phyloP scores from a whole-genome alignment of 2,797 vertebrate genomes.

The Benthosema pterotum region DNA sequence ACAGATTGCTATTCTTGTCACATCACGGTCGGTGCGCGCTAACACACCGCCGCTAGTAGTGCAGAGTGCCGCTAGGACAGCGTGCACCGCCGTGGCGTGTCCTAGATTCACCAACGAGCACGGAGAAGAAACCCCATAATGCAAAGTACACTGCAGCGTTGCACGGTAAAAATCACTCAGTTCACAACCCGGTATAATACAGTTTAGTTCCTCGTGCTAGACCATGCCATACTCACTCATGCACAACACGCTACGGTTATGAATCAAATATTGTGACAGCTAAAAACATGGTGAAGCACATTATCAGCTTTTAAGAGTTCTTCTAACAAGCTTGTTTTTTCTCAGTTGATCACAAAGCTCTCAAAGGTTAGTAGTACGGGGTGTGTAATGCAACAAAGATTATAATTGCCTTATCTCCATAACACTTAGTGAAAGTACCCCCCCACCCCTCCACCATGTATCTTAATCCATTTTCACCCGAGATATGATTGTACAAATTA shows the following conservation, averaged over 20 bases:
- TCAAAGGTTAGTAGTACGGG: background rate
- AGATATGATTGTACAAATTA: too few relatives aligned
- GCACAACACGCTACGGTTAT: background rate
- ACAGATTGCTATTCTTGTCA: constrained; percentile 73
- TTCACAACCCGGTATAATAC: constrained; percentile 41
- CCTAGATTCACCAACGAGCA: constrained; percentile 70
- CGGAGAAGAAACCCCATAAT: constrained; percentile 44
- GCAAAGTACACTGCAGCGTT: constrained; percentile 14
- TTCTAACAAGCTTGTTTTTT: background rate
- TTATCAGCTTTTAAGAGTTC: constrained; percentile 13
- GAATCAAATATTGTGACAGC: constrained; percentile 39
- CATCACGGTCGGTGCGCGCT: constrained; percentile 63
- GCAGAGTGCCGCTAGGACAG: constrained; percentile 45
- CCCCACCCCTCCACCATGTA: too few relatives aligned
- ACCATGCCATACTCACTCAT: constrained; percentile 8
- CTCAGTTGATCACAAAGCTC: too few relatives aligned
- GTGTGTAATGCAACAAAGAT: background rate
- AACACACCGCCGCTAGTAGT: constrained; percentile 57
- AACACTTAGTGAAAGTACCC: too few relatives aligned
- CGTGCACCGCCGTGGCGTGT: constrained; percentile 54
- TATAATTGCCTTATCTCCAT: too few relatives aligned
- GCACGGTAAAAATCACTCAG: constrained; percentile 49
- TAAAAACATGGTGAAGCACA: constrained; percentile 16
- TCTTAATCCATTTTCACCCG: too few relatives aligned
- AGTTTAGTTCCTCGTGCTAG: constrained; percentile 40